Percentiles rank a stretch among this genome's conserved stretches.
Evolutionary conservation across 1,140 invertebrate genomes (phyloP).

Genomic region (Brachionus paranguensis): DNA sequence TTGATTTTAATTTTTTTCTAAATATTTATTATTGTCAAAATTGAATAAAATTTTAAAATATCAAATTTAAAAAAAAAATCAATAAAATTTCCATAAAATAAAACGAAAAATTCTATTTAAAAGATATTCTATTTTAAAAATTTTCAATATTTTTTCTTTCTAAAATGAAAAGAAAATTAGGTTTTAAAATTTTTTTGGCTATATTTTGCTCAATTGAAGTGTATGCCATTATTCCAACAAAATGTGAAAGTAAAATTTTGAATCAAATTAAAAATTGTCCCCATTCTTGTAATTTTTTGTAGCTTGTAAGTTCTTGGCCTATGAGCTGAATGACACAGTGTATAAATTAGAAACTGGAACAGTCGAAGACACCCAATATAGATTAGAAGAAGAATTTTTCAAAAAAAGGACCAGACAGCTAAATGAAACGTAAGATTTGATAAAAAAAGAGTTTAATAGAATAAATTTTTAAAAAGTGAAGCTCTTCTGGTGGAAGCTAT

Average conservation of each 20-base stretch:
- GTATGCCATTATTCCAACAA: not conserved
- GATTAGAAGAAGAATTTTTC: slow-evolving; percentile 10
- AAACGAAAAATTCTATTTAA: not conserved
- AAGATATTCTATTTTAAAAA: not conserved
- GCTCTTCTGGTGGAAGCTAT: not conserved
- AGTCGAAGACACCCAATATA: not conserved
- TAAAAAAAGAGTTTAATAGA: not conserved
- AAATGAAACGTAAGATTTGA: not conserved
- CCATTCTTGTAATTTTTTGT: not conserved
- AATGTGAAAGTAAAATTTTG: slow-evolving; percentile 27
- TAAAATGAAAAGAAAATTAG: not conserved
- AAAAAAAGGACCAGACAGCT: not conserved
- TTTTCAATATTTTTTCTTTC: not conserved
- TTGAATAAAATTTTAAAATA: not conserved
- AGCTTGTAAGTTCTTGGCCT: not conserved
- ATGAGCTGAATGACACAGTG: not conserved
- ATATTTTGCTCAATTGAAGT: not conserved
- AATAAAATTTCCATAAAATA: slow-evolving; percentile 15
- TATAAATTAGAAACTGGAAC: not conserved
- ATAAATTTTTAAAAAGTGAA: not conserved
- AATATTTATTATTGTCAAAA: not conserved
- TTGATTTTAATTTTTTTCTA: no score
- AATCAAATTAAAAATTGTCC: not conserved
- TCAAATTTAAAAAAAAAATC: not conserved
- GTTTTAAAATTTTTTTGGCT: not conserved